Evolutionary conservation across 1,140 invertebrate genomes (phyloP).

Genomic region (Neodiprion pinetum): DNA sequence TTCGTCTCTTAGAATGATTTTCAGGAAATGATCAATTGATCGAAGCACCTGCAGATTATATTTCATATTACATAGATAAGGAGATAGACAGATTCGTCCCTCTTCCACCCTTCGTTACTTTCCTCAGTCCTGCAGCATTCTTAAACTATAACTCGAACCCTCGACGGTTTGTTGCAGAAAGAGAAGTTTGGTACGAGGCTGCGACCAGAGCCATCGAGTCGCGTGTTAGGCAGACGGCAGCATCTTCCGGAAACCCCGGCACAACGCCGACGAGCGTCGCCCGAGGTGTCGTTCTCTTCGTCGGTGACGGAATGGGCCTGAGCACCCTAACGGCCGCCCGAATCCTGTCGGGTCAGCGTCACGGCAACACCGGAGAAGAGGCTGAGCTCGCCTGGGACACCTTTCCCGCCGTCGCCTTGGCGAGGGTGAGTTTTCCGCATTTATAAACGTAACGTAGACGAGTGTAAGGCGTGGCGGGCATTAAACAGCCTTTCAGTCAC

Average conservation of each 20-base stretch:
- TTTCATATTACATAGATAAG: too few species aligned
- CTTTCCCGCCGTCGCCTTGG: slow-evolving; percentile 75
- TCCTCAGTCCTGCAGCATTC: slow-evolving; percentile 8
- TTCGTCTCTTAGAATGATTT: too few species aligned
- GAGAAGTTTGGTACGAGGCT: slow-evolving; percentile 46
- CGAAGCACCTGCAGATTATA: too few species aligned
- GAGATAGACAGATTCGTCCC: too few species aligned
- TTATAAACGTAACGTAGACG: too few species aligned
- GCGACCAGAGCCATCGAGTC: slow-evolving; percentile 44
- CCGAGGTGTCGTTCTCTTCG: slow-evolving; percentile 72
- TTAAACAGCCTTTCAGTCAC: not conserved
- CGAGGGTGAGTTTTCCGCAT: slow-evolving; percentile 66
- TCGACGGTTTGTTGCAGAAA: slow-evolving; percentile 38
- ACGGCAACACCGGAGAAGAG: slow-evolving; percentile 69
- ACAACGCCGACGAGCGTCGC: slow-evolving; percentile 41
- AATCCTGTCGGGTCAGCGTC: slow-evolving; percentile 68
- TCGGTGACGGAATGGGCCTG: slow-evolving; percentile 84
- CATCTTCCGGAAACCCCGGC: slow-evolving; percentile 35
- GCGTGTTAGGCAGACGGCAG: slow-evolving; percentile 39
- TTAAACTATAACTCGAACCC: slow-evolving; percentile 16
- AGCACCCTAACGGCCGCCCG: slow-evolving; percentile 78
- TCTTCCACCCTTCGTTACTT: too few species aligned
- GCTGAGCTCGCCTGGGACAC: slow-evolving; percentile 73
- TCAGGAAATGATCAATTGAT: too few species aligned
- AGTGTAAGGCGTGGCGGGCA: not conserved